Conservation (phyloP, 2,888 invertebrate genomes). For the Cinara cedri region DNA sequence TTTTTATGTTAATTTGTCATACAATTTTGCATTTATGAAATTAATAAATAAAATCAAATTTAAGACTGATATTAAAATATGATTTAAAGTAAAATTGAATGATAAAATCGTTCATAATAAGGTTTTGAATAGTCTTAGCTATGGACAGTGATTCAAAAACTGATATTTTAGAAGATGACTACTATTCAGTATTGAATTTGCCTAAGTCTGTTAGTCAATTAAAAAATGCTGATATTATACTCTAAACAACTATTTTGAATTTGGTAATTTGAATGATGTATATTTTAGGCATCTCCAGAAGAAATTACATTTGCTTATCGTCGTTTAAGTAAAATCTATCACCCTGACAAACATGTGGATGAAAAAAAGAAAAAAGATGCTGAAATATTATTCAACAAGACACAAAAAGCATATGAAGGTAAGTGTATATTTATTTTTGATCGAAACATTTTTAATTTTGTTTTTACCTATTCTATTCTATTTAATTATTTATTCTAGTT, state of each 20-base stretch:
- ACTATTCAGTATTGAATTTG: conserved; percentile 85
- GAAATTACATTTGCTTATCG: conserved; percentile 94
- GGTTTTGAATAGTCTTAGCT: background rate
- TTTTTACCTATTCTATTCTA: no score
- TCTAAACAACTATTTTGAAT: background rate
- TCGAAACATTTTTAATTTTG: background rate
- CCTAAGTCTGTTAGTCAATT: conserved; percentile 75
- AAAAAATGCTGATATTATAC: background rate
- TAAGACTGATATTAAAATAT: background rate
- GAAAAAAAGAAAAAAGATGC: conserved; percentile 85
- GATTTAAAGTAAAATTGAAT: background rate
- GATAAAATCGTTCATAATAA: background rate
- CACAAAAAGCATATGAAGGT: conserved; percentile 93
- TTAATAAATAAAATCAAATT: background rate
- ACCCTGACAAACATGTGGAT: conserved; percentile 94
- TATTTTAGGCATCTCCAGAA: conserved; percentile 82
- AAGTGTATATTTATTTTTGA: conserved; percentile 47
- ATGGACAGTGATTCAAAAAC: conserved; percentile 59
- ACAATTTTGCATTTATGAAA: background rate
- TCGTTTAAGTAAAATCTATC: conserved; percentile 88
- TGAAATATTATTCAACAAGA: conserved; percentile 88
- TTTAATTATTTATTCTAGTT: conserved; percentile 71
- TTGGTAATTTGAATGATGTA: background rate
- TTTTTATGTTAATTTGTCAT: background rate
- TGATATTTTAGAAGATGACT: conserved; percentile 73